Percentiles rank a stretch among this genome's conserved stretches.
These are phyloP conservation scores for Peromyscus aztecus DNA, from an alignment of 2,797 vertebrate genomes.

Conservation along the genomic window DNA sequence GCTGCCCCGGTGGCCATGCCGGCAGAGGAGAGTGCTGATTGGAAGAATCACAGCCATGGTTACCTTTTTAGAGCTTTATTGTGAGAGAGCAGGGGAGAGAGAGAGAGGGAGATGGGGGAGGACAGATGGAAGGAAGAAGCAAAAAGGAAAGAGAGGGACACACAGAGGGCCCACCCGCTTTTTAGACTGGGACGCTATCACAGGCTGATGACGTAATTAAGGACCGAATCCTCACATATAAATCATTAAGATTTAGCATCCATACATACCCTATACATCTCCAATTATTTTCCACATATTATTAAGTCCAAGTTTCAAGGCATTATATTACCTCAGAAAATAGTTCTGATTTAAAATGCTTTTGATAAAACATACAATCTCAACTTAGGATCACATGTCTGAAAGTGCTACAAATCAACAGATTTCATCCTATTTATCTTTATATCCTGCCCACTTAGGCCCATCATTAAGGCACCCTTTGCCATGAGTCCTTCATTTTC, in stretches of 20 bases:
- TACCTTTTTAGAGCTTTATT: too few species aligned
- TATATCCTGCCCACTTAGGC: background rate
- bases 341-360: background rate
- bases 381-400: background rate
- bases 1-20: too few species aligned
- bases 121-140: too few species aligned
- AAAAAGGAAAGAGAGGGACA: too few species aligned
- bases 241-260: background rate
- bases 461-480: background rate
- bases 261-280: background rate
- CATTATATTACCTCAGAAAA: background rate
- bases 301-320: background rate
- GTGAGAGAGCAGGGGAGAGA: too few species aligned
- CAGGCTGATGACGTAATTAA: too few species aligned
- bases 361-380: background rate
- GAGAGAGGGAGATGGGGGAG: too few species aligned
- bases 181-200: too few species aligned
- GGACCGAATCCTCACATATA: background rate
- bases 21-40: too few species aligned
- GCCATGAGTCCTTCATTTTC: background rate
- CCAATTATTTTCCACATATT: background rate
- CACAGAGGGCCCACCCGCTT: too few species aligned
- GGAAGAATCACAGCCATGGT: too few species aligned
- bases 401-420: background rate
- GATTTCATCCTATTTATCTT: background rate